Base-by-base conservation (phyloP, 1,140 invertebrate species). In the Teleogryllus occipitalis region DNA sequence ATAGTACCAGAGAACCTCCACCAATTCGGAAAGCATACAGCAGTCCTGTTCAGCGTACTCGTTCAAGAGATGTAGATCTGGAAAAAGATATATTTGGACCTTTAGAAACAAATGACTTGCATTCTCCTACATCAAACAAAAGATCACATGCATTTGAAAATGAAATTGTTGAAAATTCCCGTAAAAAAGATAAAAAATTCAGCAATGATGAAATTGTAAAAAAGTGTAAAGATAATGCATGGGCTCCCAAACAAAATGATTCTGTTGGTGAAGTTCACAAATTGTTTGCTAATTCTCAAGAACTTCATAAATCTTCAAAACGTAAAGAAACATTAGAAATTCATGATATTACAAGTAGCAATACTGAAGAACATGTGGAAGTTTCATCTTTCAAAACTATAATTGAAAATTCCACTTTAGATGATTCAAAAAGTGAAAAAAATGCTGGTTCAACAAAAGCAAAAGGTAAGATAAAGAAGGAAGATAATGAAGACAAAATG, bases 1-100 rank as follows among this genome's bases (percentile, higher is more conserved):
- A 47, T 48, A 65, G 47, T 49, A 47, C 21, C 21, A 76, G 48
- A 54, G 76, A 81, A 15, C 46, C 39, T 27, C 74, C 77, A 18
- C 72, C 77, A 39, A 46, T 72, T n/a, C 77, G 80, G 8, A 81
- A 81, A 73, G 78, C 80, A 1, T 76, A 81, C 73, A 81, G 80
- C 48, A 79, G 80, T 48, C 80, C 80, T 27, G 75, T 79, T 10
- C 80, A 81, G 21, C 47, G 80, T 12, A 78, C 77, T 8, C 49
- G 48, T 4, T 75, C 22, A 46, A 48, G n/a, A 18, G 79, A 80
- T 8, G 22, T 47, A 27, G 79, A 80, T 47, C 21, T 80, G 8
- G 75, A 21, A 1, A 15, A 49, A 65, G 54, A 65, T 65, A 18
- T 65, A 65, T 65, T 65, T 65, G 54, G 54, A 14, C 10, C 54